phyloP scores from a whole-genome alignment of 2,113 vertebrate genomes.

The Saccopteryx bilineata region DNA sequence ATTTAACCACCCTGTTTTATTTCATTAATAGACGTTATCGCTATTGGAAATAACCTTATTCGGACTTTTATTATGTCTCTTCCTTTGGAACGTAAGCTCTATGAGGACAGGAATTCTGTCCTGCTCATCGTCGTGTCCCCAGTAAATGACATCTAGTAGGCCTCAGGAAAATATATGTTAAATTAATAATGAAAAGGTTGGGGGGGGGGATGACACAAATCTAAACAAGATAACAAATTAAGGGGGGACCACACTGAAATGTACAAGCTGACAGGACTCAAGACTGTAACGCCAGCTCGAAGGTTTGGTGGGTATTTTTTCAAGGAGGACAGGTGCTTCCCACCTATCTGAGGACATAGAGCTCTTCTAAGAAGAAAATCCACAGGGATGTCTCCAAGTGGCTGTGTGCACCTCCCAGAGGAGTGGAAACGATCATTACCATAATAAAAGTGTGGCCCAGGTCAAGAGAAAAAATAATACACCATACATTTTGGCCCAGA shows the following conservation, averaged over 20 bases:
- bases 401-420: slow-evolving; percentile 39
- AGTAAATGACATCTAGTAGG: slow-evolving; percentile 16
- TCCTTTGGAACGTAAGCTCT: slow-evolving; percentile 58
- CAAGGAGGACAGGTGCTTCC: slow-evolving; percentile 68
- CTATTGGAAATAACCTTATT: neutral
- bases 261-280: neutral
- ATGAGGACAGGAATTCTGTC: slow-evolving; percentile 61
- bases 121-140: neutral
- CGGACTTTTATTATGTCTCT: slow-evolving; percentile 5
- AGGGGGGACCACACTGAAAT: neutral
- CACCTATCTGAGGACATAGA: slow-evolving; percentile 46
- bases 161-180: slow-evolving; percentile 7
- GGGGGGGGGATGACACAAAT: neutral
- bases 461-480: neutral
- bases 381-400: slow-evolving; percentile 60
- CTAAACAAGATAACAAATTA: neutral
- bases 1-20: neutral
- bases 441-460: slow-evolving; percentile 51
- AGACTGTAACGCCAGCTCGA: neutral
- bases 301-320: slow-evolving; percentile 51
- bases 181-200: neutral
- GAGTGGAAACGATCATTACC: slow-evolving; percentile 36
- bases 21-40: neutral
- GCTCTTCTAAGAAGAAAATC: slow-evolving; percentile 62
- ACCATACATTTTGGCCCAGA: slow-evolving; percentile 63